A percentile compares a stretch with the other conserved stretches of the same genome.
phyloP scores from a whole-genome alignment of 2,797 vertebrate genomes.

The Acrossocheilus fasciatus region DNA sequence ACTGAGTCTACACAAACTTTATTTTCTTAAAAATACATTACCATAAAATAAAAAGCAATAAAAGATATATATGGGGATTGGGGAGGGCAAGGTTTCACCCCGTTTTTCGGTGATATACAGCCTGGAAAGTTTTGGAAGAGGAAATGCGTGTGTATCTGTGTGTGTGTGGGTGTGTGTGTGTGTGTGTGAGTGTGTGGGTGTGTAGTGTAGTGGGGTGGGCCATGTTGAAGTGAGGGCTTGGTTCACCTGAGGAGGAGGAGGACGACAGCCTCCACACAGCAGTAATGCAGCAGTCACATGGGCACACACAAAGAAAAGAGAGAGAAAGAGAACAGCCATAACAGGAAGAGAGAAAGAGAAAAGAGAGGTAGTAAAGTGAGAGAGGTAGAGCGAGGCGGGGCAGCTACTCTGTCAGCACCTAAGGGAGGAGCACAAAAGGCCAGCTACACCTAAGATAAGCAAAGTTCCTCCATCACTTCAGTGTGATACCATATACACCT shows the following conservation, averaged over 20 bases:
- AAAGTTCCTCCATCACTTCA: constrained; percentile 54
- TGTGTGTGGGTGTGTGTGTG: constrained; percentile 40
- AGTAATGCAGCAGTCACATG: constrained; percentile 78
- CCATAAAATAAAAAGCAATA: constrained; percentile 75
- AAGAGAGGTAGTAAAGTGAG: constrained; percentile 79
- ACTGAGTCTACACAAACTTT: constrained; percentile 81
- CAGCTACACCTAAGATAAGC: constrained; percentile 64
- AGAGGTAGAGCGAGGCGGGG: constrained; percentile 65
- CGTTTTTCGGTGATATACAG: constrained; percentile 66
- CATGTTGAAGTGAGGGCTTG: constrained; percentile 54
- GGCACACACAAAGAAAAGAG: constrained; percentile 57
- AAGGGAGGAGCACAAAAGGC: constrained; percentile 67
- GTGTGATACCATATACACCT: constrained; percentile 47
- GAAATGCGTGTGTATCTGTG: constrained; percentile 33
- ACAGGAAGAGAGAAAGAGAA: constrained; percentile 55
- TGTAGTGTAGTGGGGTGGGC: constrained; percentile 50
- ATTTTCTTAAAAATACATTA: constrained; percentile 84
- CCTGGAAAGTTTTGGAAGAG: constrained; percentile 60
- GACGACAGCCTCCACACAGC: constrained; percentile 64
- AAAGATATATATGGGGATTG: constrained; percentile 70
- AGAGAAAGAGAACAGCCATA: constrained; percentile 30
- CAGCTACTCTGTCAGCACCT: constrained; percentile 74
- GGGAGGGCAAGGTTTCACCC: constrained; percentile 43
- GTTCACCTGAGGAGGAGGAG: constrained; percentile 65
- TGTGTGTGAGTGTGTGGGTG: constrained; percentile 28